These are phyloP conservation scores for Gerris lacustris DNA, from an alignment of 2,888 invertebrate species.

Conservation along the genomic window DNA sequence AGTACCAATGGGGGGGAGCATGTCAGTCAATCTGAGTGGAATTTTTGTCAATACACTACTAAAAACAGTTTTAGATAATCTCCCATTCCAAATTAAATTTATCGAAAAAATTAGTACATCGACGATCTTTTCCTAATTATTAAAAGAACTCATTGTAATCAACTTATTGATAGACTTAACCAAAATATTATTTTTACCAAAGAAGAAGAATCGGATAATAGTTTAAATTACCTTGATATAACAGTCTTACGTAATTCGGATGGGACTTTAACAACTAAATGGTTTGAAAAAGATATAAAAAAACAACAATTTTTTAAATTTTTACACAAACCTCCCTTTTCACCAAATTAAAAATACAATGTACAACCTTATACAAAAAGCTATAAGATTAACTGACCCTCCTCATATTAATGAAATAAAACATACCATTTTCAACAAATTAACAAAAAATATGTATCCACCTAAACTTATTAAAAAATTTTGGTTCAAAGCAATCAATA, in stretches of 20 bases:
- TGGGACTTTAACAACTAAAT: neutral
- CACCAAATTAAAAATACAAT: neutral
- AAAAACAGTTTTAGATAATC: neutral
- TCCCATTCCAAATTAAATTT: neutral
- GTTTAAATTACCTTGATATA: neutral
- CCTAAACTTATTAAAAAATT: neutral
- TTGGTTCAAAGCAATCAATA: no score
- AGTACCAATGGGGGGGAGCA: neutral
- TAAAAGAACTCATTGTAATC: neutral
- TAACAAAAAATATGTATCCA: neutral
- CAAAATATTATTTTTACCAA: no score
- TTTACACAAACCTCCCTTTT: neutral
- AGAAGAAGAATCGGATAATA: no score
- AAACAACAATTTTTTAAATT: neutral
- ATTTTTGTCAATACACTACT: neutral
- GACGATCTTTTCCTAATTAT: neutral
- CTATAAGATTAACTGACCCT: neutral
- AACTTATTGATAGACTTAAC: no score
- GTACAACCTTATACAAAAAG: neutral
- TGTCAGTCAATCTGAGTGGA: neutral
- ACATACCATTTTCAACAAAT: neutral
- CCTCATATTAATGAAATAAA: neutral
- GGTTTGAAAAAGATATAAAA: neutral
- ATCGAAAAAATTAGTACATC: neutral
- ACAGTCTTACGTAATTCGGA: neutral